Evolutionary conservation across 64 coral and sea anemone genomes (phyloP).

Genomic region (Platygyra sinensis): DNA sequence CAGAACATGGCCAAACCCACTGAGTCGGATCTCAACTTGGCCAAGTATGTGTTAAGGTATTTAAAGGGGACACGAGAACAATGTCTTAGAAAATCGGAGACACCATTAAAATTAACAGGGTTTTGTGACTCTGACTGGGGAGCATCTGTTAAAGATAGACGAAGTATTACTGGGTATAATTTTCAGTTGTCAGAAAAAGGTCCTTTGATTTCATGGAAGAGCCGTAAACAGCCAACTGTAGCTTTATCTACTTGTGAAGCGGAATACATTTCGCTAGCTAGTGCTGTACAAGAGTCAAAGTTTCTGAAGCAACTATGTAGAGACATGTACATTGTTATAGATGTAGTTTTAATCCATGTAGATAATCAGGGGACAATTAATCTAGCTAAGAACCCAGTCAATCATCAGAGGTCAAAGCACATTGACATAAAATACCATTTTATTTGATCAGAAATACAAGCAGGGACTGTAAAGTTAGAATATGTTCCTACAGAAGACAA

Average conservation of each 20-base stretch:
- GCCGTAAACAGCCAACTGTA: slow-evolving; percentile 20
- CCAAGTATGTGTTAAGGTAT: slow-evolving; percentile 33
- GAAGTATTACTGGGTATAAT: slow-evolving; percentile 38
- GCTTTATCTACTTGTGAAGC: slow-evolving; percentile 35
- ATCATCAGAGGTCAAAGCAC: slow-evolving; percentile 23
- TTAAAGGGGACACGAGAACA: slow-evolving; percentile 43
- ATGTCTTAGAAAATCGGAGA: slow-evolving; percentile 36
- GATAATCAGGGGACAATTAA: not conserved
- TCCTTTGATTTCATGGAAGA: slow-evolving; percentile 42
- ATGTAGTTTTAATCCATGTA: slow-evolving; percentile 24
- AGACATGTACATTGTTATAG: not conserved
- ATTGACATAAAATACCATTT: slow-evolving; percentile 8
- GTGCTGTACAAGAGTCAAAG: slow-evolving; percentile 40
- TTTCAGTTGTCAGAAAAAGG: slow-evolving; percentile 12
- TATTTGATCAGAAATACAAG: not conserved
- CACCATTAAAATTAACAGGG: slow-evolving; percentile 33
- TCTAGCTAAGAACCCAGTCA: slow-evolving; percentile 9
- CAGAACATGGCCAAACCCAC: slow-evolving; percentile 43
- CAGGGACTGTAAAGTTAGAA: slow-evolving; percentile 14
- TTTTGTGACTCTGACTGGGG: slow-evolving; percentile 36
- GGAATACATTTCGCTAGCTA: slow-evolving; percentile 41
- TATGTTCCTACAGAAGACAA: slow-evolving; percentile 22
- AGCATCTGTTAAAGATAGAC: slow-evolving; percentile 42
- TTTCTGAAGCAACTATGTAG: slow-evolving; percentile 17
- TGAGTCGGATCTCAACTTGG: slow-evolving; percentile 15